Evolutionary conservation across 2,888 invertebrate genomes (phyloP), one percentile per base, ranked within the genome.

Genomic region (Archips xylosteana): DNA sequence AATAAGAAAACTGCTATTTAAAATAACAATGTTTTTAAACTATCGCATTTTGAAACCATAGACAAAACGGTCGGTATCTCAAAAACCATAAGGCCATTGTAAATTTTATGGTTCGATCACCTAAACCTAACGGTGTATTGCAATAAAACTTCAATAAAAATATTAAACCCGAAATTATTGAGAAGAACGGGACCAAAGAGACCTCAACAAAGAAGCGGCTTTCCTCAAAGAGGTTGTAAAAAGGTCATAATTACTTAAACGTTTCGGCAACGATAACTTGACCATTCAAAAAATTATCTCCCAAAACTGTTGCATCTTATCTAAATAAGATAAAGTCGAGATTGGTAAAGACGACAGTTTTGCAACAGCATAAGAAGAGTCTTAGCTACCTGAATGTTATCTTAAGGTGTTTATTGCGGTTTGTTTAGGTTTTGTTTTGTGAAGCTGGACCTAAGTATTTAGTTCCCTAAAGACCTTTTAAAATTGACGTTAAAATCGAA

Each of bases 221-320:
- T 68, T 64, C 63, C 78, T 85, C 87, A 89, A 89, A 89, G 84
- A 69, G 71, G 82, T 81, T 85, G 85, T 90, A 86, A 89, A 90
- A 84, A 84, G 80, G 81, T 85, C 85, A 86, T 89, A 84, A 90
- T 89, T 85, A 83, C 83, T 83, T 83, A 85, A 76, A 79, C 70
- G 77, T 75, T 76, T 76, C 64, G 36, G 65, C 68, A 65, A 75
- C 32, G 61, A 67, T 70, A 73, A 62, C 63, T 72, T 61, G 34
- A 15, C 62, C 68, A 70, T 45, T 57, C n/a, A 39, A 32, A 36
- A 69, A 42, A 23, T 10, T 32, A 6, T 23, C 39, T 47, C 9
- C 13, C 60, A 8, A n/a, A 32, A 61, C 36, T 54, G 4, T n/a
- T 13, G 47, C 32, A 34, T 32, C 73, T 73, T 79, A 75, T 74